Evolutionary conservation across 2,888 invertebrate species (phyloP), one percentile per base, ranked within the genome.

Genomic region (Caenorhabditis uteleia): DNA sequence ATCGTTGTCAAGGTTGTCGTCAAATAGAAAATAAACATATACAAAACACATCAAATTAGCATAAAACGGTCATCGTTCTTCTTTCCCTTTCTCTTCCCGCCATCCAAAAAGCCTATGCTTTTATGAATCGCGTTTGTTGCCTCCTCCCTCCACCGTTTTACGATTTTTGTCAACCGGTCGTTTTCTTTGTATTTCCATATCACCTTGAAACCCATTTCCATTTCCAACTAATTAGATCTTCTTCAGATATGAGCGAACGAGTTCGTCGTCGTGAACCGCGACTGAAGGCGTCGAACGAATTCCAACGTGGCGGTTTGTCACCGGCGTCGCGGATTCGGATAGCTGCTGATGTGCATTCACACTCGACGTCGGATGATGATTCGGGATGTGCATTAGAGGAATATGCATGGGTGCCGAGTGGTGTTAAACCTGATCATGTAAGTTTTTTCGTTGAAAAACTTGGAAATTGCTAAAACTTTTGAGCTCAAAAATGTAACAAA

Each of bases 361-460:
- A 74, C 38, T 71, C 70, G 27, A 77, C 77, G 12, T 75, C 75
- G 18, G 97, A 97, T 84, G 95, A 95, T 84, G 97, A 97, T 86
- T 93, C 93, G 51, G 95, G 97, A 10, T 97, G 95, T 84, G 95
- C 95, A 21, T 86, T 97, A 70, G 95, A 97, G 84, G 95, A 97
- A 85, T 95, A 95, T 85, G 93, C 94, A 2, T 97, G 95, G 95
- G 92, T 95, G 67, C 97, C 97, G 34, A 92, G 93, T 2, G 95
- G 95, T 66, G 87, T 95, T 16, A 89, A 94, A 84, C 94, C 95
- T 1, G 95, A 95, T 86, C 94, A 95, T 90, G 95, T 95, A 85
- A 86, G 84, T 10, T 10, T 7, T 29, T 29, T 29, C 14, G n/a
- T n/a, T n/a, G n/a, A n/a, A n/a, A n/a, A n/a, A n/a, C n/a, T n/a